Percentiles rank a stretch among this genome's conserved stretches.
Evolutionary conservation across 2,113 vertebrate genomes (phyloP).

Genomic region (Emydocephalus ijimae): DNA sequence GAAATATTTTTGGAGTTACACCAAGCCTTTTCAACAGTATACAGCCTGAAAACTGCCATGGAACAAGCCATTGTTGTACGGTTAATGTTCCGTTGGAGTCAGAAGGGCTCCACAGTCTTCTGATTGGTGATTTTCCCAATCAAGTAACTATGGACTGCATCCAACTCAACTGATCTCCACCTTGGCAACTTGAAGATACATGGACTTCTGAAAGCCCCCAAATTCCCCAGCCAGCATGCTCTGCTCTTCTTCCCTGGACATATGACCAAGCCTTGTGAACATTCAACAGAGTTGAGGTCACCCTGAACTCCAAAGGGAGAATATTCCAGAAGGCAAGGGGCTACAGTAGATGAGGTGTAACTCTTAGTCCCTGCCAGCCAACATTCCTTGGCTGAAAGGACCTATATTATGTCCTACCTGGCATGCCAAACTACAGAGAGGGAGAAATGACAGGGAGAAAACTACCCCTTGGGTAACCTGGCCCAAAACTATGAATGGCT

Average conservation of each 20-base stretch:
- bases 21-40: neutral
- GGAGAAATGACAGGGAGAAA: too few relatives aligned
- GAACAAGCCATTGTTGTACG: neutral
- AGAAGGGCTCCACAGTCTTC: neutral
- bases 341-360: neutral
- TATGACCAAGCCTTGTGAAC: fast-evolving
- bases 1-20: neutral
- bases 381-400: neutral
- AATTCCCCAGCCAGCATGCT: neutral
- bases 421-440: too few relatives aligned
- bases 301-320: neutral
- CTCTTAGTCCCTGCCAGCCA: neutral
- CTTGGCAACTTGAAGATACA: neutral
- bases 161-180: neutral
- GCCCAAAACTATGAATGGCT: too few relatives aligned
- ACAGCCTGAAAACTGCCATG: neutral
- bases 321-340: neutral
- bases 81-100: neutral
- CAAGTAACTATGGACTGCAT: neutral
- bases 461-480: too few relatives aligned
- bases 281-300: neutral
- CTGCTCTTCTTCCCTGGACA: neutral
- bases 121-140: neutral
- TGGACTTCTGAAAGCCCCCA: neutral
- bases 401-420: neutral